phyloP scores from a whole-genome alignment of 2,113 vertebrate species.

The Brachirus orientalis region DNA sequence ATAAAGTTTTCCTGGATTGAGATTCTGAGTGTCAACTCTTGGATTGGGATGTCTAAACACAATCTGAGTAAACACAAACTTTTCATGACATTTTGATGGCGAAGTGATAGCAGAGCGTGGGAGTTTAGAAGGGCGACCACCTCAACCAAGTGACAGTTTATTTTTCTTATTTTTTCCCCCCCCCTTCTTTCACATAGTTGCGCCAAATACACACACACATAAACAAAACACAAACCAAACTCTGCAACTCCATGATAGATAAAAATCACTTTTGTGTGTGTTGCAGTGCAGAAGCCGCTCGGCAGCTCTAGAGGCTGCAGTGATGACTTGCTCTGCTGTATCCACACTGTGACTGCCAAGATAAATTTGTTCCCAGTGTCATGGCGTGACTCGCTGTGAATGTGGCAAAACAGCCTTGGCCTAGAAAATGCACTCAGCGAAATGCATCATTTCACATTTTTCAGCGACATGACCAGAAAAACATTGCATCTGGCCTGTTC shows the following conservation, averaged over 20 bases:
- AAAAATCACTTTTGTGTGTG: conserved; percentile 31
- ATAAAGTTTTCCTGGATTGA: conserved; percentile 20
- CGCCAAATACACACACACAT: conserved; percentile 4
- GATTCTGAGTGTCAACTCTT: background rate
- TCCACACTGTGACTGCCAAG: conserved; percentile 50
- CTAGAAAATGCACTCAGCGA: conserved; percentile 47
- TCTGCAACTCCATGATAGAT: conserved; percentile 30
- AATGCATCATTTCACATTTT: conserved; percentile 50
- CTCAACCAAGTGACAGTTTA: conserved; percentile 15
- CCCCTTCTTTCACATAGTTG: conserved; percentile 1
- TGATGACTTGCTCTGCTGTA: conserved; percentile 49
- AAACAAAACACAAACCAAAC: conserved; percentile 20
- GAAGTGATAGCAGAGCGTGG: background rate
- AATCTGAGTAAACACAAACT: conserved; percentile 5
- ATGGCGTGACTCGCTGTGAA: conserved; percentile 32
- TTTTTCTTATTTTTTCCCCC: conserved; percentile 2
- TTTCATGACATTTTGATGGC: conserved; percentile 1
- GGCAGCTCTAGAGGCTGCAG: conserved; percentile 39
- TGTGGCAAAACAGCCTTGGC: conserved; percentile 47
- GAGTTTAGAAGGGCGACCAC: conserved; percentile 10
- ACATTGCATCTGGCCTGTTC: conserved; percentile 35
- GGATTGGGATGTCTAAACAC: background rate
- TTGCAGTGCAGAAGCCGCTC: conserved; percentile 12
- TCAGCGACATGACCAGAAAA: conserved; percentile 41
- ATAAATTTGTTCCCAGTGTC: conserved; percentile 56